Conservation (phyloP, 2,113 vertebrate genomes). For the Uria aalge region DNA sequence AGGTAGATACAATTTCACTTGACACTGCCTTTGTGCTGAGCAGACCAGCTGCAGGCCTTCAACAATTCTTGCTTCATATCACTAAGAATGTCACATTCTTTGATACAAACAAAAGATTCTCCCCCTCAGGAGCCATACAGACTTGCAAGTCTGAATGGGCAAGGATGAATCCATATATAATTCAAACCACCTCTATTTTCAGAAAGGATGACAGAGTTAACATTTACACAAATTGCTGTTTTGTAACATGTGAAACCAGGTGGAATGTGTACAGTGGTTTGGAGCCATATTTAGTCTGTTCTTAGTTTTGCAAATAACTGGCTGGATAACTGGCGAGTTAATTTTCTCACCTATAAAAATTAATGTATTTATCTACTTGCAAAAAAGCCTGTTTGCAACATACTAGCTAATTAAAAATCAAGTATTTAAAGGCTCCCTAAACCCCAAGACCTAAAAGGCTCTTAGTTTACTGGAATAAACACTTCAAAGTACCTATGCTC, state of each 20-base stretch:
- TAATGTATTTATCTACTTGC: neutral
- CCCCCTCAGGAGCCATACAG: neutral
- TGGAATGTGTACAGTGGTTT: neutral
- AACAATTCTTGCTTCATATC: neutral
- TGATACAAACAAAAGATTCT: neutral
- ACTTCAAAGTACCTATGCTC: neutral
- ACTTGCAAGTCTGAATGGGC: neutral
- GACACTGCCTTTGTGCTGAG: fast-evolving
- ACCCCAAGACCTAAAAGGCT: neutral
- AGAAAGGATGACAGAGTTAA: neutral
- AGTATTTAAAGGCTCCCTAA: neutral
- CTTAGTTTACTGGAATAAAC: neutral
- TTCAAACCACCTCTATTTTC: neutral
- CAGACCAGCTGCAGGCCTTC: neutral
- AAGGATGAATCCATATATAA: neutral
- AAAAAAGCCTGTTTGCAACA: neutral
- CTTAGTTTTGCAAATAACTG: neutral
- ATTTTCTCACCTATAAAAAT: neutral
- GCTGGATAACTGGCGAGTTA: neutral
- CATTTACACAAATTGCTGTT: neutral
- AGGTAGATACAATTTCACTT: neutral
- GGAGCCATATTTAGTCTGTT: neutral
- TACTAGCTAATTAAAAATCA: neutral
- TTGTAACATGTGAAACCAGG: neutral
- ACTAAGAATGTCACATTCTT: neutral